Base-by-base conservation (phyloP, 2,888 invertebrate species). In the Chrysomela aeneicollis region DNA sequence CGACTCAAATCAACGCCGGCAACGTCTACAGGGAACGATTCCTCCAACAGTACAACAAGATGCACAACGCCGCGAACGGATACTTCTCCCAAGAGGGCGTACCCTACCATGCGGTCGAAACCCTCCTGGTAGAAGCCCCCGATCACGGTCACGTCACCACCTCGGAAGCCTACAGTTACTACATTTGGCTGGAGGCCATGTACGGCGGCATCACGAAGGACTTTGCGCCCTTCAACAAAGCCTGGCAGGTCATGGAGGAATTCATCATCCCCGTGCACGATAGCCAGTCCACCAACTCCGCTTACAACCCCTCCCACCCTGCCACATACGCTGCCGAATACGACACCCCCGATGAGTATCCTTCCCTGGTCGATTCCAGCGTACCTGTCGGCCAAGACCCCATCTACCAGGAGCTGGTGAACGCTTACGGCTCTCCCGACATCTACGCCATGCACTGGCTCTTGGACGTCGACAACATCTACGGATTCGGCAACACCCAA, bases 71-170 rank as follows among this genome's bases (percentile, higher is more conserved):
- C 6, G 21, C 55, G 30, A 73, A 68, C 59, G 73, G 73, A 22
- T 74, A 74, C 57, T 74, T 74, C 58, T 74, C 73, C n/a, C 21
- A 47, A 22, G 67, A 73, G 10, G 74, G 74, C 22, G 59, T 74
- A 18, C 74, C 74, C 9, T 74, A 73, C 64, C 74, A 74, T 50
- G 53, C 73, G 5, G 67, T 73, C 10, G 74, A 74, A 71, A 74
- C 74, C 26, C 51, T 74, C 17, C 67, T 73, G 15, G 73, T 74
- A 12, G 73, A 73, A 69, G 73, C 70, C 51, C 73, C 73, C 37
- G 73, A 73, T 58, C 65, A 73, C 35, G 73, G 73, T n/a, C 74
- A 74, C 59, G 71, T 73, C 66, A 74, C 74, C 53, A 74, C 74
- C 1, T 73, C 73, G 12, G 74, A 74, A 65, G 71, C 73, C 12